Evolutionary conservation across 2,888 invertebrate genomes (phyloP), one percentile per base, ranked within the genome.

Genomic region (Caenorhabditis sp.): DNA sequence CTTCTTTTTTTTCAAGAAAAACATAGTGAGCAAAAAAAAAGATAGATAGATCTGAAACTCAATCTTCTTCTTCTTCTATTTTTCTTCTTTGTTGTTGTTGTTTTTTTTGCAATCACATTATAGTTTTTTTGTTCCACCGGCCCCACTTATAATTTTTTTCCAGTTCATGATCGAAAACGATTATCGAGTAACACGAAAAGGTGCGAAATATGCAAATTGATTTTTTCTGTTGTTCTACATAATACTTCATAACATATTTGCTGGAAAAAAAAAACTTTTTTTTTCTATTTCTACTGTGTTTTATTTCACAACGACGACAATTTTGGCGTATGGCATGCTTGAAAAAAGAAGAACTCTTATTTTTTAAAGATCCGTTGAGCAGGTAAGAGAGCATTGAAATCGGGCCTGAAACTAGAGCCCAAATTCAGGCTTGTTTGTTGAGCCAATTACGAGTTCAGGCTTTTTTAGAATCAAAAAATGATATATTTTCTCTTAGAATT

Each of bases 331-430:
- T 79, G 78, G 71, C 66, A 70, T 79, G 78, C 72, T 71, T 79
- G 66, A 76, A 76, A 76, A 71, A 79, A 69, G 74, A 66, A 62
- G 71, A 77, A 72, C 67, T 79, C 58, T 72, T 69, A 53, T 77
- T 79, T 51, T 75, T 77, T 58, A 77, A 58, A 51, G 75, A 79
- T n/a, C 75, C 76, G 14, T 50, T 79, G 62, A 67, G 67, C 65
- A 69, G 79, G 79, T 78, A 14, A 50, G 67, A 14, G 4, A 23
- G 54, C 4, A 14, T 12, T 12, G 6, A 23, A 14, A 5, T 21
- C n/a, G 17, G 14, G 19, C n/a, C 17, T n/a, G 50, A 17, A 8
- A 50, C 4, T 50, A 14, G 14, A 50, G 17, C 3, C 4, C 8
- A 17, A 4, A 19, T 19, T 8, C 3, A 50, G 17, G 19, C 4